A percentile compares a stretch with the other conserved stretches of the same genome.
Evolutionary conservation across 1,140 invertebrate species (phyloP).

Genomic region (Melanaphis sacchari): DNA sequence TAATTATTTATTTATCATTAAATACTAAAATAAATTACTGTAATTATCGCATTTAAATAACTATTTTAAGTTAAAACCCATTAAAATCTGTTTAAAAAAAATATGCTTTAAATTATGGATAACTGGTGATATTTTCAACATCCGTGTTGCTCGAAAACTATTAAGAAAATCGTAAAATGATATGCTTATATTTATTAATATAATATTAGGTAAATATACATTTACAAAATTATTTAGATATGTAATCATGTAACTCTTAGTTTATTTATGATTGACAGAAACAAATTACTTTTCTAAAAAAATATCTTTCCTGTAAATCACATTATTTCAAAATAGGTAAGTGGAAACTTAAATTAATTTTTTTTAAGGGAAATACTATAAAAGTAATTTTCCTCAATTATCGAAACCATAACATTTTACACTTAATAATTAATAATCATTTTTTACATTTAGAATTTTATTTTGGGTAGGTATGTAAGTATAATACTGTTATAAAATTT

Average conservation of each 20-base stretch:
- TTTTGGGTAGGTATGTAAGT: background rate
- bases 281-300: background rate
- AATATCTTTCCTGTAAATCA: no score
- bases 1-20: background rate
- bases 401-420: background rate
- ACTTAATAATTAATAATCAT: background rate
- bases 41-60: background rate
- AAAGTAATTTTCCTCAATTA: background rate
- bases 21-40: no score
- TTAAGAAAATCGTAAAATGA: no score
- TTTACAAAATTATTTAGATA: background rate
- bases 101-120: no score
- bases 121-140: no score
- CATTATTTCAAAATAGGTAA: background rate
- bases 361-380: background rate
- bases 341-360: background rate
- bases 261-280: background rate
- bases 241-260: background rate
- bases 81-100: background rate
- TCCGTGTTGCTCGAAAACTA: no score
- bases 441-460: background rate
- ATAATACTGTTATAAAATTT: background rate
- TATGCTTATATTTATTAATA: background rate
- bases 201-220: background rate
- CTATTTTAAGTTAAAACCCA: background rate